Conservation (phyloP, 2,113 vertebrate species). For the Otolemur garnettii region DNA sequence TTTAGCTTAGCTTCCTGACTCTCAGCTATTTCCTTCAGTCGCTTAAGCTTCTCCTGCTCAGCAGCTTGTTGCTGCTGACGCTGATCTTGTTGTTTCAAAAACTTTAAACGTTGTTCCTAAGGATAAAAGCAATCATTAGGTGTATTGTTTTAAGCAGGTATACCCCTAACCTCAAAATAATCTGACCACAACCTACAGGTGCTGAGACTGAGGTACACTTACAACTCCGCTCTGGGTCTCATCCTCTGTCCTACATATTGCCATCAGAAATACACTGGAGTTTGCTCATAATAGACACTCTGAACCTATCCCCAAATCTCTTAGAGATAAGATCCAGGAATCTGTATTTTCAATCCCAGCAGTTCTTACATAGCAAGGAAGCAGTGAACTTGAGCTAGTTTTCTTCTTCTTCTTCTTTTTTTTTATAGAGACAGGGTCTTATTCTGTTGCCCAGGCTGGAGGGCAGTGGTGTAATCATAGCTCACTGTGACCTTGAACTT, state of each 20-base stretch:
- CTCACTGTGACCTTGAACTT: too few relatives aligned
- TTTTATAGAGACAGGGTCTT: too few relatives aligned
- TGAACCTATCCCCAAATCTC: neutral
- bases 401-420: neutral
- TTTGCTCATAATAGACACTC: neutral
- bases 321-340: neutral
- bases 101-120: constrained; percentile 96
- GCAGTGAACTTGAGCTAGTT: neutral
- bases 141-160: neutral
- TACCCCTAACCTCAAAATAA: neutral
- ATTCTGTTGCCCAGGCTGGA: too few relatives aligned
- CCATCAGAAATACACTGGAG: neutral
- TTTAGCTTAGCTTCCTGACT: constrained; percentile 97
- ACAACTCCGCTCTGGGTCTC: neutral
- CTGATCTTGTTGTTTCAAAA: constrained; percentile 96
- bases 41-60: constrained; percentile 96
- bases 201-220: fast-evolving
- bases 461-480: too few relatives aligned
- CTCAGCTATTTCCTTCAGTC: constrained; percentile 95
- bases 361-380: neutral
- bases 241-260: neutral
- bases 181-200: too few relatives aligned
- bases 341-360: neutral
- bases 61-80: constrained; percentile 94
- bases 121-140: neutral